Percentiles rank a stretch among this genome's conserved stretches.
Evolutionary conservation across 2,888 invertebrate species (phyloP).

Genomic region (Polyploca ridens): DNA sequence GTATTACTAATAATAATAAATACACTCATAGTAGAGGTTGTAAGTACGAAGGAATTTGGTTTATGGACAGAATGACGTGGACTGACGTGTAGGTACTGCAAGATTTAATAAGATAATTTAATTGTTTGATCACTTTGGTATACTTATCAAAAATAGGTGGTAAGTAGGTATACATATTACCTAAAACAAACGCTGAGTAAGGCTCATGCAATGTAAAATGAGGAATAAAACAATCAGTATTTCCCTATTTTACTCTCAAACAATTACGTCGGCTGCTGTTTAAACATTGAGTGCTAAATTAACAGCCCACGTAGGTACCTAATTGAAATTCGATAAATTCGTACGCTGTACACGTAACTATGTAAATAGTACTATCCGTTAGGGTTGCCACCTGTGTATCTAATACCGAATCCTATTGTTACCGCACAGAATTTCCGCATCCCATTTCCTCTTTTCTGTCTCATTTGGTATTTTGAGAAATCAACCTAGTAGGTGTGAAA

Average conservation of each 20-base stretch:
- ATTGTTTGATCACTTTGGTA: too few species aligned
- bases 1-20: background rate
- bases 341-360: conserved; percentile 18
- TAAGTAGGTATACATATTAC: background rate
- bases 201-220: background rate
- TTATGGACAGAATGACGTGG: too few species aligned
- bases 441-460: background rate
- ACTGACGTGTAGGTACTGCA: too few species aligned
- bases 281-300: conserved; percentile 13
- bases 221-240: conserved; percentile 4
- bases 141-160: too few species aligned
- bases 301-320: conserved; percentile 11
- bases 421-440: background rate
- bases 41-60: background rate
- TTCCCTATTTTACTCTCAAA: background rate
- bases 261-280: conserved; percentile 9
- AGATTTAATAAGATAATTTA: too few species aligned
- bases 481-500: too few species aligned
- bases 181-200: background rate
- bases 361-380: conserved; percentile 32
- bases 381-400: conserved; percentile 19
- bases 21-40: background rate
- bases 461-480: background rate
- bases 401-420: background rate
- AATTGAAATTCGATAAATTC: conserved; percentile 10